Evolutionary conservation across 2,888 invertebrate genomes (phyloP), one percentile per base, ranked within the genome.

Genomic region (Griposia aprilina): DNA sequence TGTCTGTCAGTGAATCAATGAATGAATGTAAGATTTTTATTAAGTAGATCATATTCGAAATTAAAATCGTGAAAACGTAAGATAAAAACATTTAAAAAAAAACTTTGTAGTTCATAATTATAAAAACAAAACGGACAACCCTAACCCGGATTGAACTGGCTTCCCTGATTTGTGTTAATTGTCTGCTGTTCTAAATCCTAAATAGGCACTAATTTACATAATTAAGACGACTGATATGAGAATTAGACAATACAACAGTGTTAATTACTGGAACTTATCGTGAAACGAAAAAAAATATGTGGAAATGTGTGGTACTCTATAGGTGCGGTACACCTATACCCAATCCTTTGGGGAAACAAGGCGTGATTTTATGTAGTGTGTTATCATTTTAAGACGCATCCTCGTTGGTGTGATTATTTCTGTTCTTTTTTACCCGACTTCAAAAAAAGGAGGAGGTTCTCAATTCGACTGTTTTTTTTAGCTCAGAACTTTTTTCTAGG

Each of bases 121-220:
- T 23, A 2, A 57, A 36, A 48, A 50, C 1, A 11, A 45, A 72
- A 13, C 6, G 26, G n/a, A 13, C 71, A 73, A 26, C 84, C 78
- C 66, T 84, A 67, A 67, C 5, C 70, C 15, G n/a, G 17, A 55
- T 55, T 50, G 30, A 66, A 78, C 74, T 65, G 26, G 52, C n/a
- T 63, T 69, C 52, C 57, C 59, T 30, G 36, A 81, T 82, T 17
- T 70, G 82, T 78, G 85, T 84, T 85, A 82, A 84, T 52, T 75
- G 75, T n/a, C 55, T 62, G 15, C 13, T 70, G 85, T 69, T 77
- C 85, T 48, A 74, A 74, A 77, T 77, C 71, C 70, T 81, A 74
- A 71, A 84, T 84, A 71, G 73, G 60, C 70, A 70, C 72, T 73
- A 69, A 63, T 74, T 50, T 52, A 72, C 52, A 70, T 71, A 66